Percentiles rank a stretch among this genome's conserved stretches.
These are phyloP conservation scores for Campoplex nolae DNA, from an alignment of 2,888 invertebrate species.

Conservation along the genomic window DNA sequence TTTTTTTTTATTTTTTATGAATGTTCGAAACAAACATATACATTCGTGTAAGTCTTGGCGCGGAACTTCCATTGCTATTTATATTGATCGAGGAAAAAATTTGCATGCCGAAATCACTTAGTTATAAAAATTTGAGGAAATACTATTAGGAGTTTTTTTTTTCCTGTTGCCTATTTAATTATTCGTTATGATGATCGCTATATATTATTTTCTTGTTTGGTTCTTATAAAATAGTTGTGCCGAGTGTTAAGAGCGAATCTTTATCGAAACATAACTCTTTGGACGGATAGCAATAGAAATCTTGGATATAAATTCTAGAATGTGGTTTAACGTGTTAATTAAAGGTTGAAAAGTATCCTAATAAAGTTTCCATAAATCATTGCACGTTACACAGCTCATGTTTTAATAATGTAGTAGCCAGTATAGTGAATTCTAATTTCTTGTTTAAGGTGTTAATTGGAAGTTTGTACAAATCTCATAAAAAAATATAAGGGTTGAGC, in stretches of 20 bases:
- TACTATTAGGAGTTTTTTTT: not conserved
- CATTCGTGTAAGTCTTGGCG: too few species aligned
- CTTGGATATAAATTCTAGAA: not conserved
- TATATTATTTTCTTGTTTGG: not conserved
- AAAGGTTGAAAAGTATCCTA: not conserved
- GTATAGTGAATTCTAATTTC: not conserved
- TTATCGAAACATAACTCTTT: not conserved
- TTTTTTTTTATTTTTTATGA: not conserved
- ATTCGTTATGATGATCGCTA: not conserved
- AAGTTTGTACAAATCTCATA: not conserved
- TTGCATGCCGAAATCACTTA: too few species aligned
- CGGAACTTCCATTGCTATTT: too few species aligned
- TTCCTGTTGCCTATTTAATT: not conserved
- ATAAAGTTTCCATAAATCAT: not conserved
- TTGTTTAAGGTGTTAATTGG: conserved; percentile 7
- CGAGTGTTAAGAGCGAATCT: not conserved
- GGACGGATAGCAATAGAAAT: not conserved
- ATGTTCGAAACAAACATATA: not conserved
- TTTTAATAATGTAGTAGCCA: not conserved
- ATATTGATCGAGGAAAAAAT: too few species aligned
- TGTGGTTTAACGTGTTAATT: not conserved
- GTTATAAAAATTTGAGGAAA: not conserved
- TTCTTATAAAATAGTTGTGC: not conserved
- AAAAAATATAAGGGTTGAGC: not conserved
- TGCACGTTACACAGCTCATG: not conserved